Conservation (phyloP, 2,888 invertebrate genomes). For the Ochropacha duplaris region DNA sequence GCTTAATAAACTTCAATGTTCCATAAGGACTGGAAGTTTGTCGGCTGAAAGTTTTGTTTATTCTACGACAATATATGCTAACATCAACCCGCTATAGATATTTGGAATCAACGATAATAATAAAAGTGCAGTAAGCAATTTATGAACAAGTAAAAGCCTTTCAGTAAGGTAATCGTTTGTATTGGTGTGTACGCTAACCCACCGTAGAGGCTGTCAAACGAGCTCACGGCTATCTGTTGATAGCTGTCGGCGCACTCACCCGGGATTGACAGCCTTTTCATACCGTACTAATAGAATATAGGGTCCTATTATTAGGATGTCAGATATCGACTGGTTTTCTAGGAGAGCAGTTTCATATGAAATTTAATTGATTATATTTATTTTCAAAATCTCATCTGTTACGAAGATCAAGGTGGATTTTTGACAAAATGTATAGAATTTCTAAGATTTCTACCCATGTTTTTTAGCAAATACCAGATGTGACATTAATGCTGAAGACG, state of each 20-base stretch:
- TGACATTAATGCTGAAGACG: no score
- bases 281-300: conserved; percentile 47
- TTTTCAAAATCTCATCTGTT: no score
- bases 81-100: conserved; percentile 25
- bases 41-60: conserved; percentile 28
- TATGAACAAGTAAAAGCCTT: conserved; percentile 53
- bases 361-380: no score
- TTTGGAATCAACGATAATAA: conserved; percentile 8
- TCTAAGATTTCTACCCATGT: no score
- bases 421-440: no score
- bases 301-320: conserved; percentile 25
- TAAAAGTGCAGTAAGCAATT: conserved; percentile 32
- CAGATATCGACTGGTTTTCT: conserved; percentile 11
- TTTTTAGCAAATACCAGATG: no score
- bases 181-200: conserved; percentile 39
- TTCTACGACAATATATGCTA: conserved; percentile 27
- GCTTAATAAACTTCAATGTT: conserved; percentile 52
- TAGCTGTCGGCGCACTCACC: conserved; percentile 50
- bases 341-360: no score
- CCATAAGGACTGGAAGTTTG: conserved; percentile 39
- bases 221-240: conserved; percentile 57
- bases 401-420: no score
- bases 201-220: conserved; percentile 40
- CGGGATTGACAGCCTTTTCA: conserved; percentile 53
- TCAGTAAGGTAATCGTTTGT: conserved; percentile 54